Base-by-base conservation (phyloP, 2,113 vertebrate species). In the Pithys albifrons region DNA sequence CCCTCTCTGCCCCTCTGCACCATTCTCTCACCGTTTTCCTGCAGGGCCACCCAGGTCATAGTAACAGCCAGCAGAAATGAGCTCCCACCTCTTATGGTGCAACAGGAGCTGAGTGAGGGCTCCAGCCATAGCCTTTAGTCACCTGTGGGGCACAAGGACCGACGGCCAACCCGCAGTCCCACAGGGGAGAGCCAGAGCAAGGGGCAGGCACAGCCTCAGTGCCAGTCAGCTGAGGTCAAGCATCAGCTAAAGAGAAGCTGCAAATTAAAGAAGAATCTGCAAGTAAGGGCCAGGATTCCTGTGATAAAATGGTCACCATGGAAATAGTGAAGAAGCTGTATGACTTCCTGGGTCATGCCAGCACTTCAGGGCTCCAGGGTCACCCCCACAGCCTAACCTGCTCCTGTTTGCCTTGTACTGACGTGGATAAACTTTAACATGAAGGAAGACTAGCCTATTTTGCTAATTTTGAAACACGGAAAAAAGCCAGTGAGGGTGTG, bases 21-120 rank as follows among this genome's bases (percentile, higher is more conserved):
- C 20, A 33, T 80, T 85, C 82, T 93, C 67, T 95, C 59, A 13
- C 79, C 29, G 41, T 64, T 96, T 84, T 89, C 91, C 86, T 87
- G 9, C 80, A 39, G 55, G 67, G 91, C 88, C 82, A 62, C 92
- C 82, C 81, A 55, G 91, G 73, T 89, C 9, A 28, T 70, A 84
- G 81, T 76, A 41, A 91, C 14, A 64, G 33, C 29, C 80, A 51
- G 66, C 72, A 88, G 66, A 91, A 91, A 85, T 1, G 5, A 91
- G 57, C 66, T 79, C 82, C 45, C 14, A 6, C 12, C 64, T 76
- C 70, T 5, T 15, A 37, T 10, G 55, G 6, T 4, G 39, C 78
- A 45, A 92, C 74, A 78, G 76, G 25, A 88, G 94, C 65, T 33
- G 25, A 25, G 75, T 1, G 1, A 88, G 88, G 55, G 67, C 82